phyloP scores from a whole-genome alignment of 2,888 invertebrate species.

The Pandemis corylana region DNA sequence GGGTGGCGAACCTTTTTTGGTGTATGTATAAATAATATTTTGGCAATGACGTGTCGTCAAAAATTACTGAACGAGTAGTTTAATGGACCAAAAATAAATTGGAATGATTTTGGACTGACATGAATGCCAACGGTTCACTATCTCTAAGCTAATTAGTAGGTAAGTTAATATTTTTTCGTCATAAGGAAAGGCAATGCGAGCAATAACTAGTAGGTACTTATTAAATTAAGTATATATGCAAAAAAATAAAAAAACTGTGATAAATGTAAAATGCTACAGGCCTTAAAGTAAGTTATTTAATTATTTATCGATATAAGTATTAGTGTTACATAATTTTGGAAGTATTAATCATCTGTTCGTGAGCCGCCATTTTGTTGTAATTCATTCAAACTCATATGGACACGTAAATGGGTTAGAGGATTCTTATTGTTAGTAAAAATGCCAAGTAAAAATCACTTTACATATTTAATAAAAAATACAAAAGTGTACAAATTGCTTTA shows the following conservation, averaged over 20 bases:
- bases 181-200: neutral
- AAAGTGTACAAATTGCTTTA: slow-evolving; percentile 74
- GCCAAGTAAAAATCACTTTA: slow-evolving; percentile 62
- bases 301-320: neutral
- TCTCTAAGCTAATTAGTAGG: no score
- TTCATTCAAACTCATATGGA: no score
- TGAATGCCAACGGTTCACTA: no score
- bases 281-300: neutral
- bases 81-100: no score
- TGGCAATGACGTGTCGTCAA: no score
- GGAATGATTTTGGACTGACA: no score
- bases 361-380: no score
- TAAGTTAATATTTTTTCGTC: neutral
- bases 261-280: slow-evolving; percentile 15
- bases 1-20: no score
- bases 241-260: neutral
- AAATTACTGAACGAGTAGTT: no score
- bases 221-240: neutral
- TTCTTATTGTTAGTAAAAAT: slow-evolving; percentile 44
- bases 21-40: no score
- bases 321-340: no score
- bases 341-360: no score
- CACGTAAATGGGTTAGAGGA: neutral
- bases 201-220: neutral
- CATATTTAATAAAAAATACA: slow-evolving; percentile 74